Base-by-base conservation (phyloP, 2,888 invertebrate genomes). In the Scelioninae gen. 1 region DNA sequence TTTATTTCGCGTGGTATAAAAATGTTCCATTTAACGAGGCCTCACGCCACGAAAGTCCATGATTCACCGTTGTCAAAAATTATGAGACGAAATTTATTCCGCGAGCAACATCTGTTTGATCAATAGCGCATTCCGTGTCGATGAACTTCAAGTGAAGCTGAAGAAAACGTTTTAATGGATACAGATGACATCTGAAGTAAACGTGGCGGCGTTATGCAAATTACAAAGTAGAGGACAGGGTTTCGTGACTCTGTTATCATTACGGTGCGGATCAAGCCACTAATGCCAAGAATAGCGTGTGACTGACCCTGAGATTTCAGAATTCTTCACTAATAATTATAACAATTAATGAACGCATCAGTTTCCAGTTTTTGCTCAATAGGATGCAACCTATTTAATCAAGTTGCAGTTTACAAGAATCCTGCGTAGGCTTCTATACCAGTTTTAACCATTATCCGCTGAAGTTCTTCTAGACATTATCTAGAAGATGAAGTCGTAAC, bases 141-240 rank as follows among this genome's bases (percentile, higher is more conserved):
- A 69, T 63, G 75, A 81, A 75, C 81, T 15, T 38, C 40, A n/a
- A 1, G 11, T 5, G 31, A 53, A 15, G 58, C 55, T 32, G 23
- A 65, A 79, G 66, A 11, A 49, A 62, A 43, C n/a, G 32, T 15
- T 56, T 76, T 65, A 81, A 75, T 76, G 58, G 45, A 69, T 40
- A 60, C 45, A 65, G 75, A 76, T 66, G 71, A 75, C 69, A 79
- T 77, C 75, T 6, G 58, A 45, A 43, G 51, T 34, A n/a, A 68
- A 71, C 75, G 63, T 60, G 53, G 51, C 62, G 68, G 60, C 66
- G 62, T 77, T 82, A 82, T 77, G 77, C 66, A 82, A 78, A 78
- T 82, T 56, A 63, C 72, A 58, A 80, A 68, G 62, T 34, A 32
- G 51, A 15, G 32, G 32, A 62, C 74, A 38, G 29, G 15, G 15